These are phyloP conservation scores for Laticauda colubrina DNA, from an alignment of 2,113 vertebrate genomes.

Conservation along the genomic window DNA sequence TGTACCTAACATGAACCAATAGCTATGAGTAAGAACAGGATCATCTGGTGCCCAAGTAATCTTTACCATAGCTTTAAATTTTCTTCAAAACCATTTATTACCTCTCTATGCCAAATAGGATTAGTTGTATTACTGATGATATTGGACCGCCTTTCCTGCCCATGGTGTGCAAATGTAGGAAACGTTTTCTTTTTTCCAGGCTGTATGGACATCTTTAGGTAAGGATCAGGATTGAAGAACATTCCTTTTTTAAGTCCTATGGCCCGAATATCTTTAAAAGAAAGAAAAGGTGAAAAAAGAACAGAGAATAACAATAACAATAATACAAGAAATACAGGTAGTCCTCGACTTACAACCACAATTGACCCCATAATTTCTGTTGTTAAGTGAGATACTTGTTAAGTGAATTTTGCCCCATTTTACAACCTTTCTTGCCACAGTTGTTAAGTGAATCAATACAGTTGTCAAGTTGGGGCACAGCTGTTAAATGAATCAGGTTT, in stretches of 20 bases:
- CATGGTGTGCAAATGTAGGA: conserved; percentile 93
- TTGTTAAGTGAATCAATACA: background rate
- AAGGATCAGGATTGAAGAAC: conserved; percentile 99
- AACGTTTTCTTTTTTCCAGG: conserved; percentile 96
- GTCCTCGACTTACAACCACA: background rate
- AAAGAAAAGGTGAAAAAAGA: conserved; percentile 24
- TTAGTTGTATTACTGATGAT: conserved; percentile 98
- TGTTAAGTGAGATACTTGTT: background rate
- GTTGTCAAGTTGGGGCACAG: background rate
- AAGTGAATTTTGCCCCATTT: background rate
- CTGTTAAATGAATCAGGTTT: background rate
- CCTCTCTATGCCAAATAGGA: conserved; percentile 96
- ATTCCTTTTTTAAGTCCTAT: conserved; percentile 97
- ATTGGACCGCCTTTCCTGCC: conserved; percentile 91
- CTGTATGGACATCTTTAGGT: conserved; percentile 98
- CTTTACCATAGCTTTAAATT: background rate
- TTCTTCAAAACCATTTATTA: conserved; percentile 54
- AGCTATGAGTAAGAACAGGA: background rate
- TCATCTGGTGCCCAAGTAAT: background rate
- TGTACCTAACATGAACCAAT: background rate
- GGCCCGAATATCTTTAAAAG: conserved; percentile 85
- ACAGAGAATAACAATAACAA: background rate
- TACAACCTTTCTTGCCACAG: background rate
- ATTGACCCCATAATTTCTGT: background rate
- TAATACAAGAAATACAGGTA: conserved; percentile 28